Evolutionary conservation across 2,888 invertebrate genomes (phyloP).

Genomic region (Argyresthia albistria): DNA sequence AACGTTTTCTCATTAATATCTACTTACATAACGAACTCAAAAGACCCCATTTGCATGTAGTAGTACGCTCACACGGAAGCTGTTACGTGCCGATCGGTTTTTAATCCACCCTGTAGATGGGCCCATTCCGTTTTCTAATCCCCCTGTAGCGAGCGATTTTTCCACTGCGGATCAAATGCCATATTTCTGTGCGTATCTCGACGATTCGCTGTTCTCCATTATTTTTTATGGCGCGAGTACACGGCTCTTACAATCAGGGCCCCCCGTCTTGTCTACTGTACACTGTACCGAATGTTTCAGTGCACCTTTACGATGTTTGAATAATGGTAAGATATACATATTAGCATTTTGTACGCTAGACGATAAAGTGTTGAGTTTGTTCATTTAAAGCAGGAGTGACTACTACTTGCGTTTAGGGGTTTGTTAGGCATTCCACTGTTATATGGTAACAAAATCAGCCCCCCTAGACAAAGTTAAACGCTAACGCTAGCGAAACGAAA

Average conservation of each 20-base stretch:
- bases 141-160: conserved; percentile 35
- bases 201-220: conserved; percentile 70
- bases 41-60: too few relatives aligned
- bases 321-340: not conserved
- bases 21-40: too few relatives aligned
- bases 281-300: conserved; percentile 45
- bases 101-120: conserved; percentile 67
- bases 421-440: too few relatives aligned
- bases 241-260: conserved; percentile 53
- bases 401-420: too few relatives aligned
- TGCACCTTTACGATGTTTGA: conserved; percentile 12
- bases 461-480: too few relatives aligned
- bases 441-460: too few relatives aligned
- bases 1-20: too few relatives aligned
- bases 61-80: too few relatives aligned
- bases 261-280: conserved; percentile 35
- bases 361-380: too few relatives aligned
- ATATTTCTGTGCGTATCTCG: conserved; percentile 70
- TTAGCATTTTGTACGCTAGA: too few relatives aligned
- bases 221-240: conserved; percentile 69
- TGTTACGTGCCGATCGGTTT: conserved; percentile 65
- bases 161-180: conserved; percentile 63
- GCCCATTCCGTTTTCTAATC: conserved; percentile 37
- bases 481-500: too few relatives aligned
- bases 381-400: too few relatives aligned